Base-by-base conservation (phyloP, 2,888 invertebrate species). In the Yponomeuta malinellus region DNA sequence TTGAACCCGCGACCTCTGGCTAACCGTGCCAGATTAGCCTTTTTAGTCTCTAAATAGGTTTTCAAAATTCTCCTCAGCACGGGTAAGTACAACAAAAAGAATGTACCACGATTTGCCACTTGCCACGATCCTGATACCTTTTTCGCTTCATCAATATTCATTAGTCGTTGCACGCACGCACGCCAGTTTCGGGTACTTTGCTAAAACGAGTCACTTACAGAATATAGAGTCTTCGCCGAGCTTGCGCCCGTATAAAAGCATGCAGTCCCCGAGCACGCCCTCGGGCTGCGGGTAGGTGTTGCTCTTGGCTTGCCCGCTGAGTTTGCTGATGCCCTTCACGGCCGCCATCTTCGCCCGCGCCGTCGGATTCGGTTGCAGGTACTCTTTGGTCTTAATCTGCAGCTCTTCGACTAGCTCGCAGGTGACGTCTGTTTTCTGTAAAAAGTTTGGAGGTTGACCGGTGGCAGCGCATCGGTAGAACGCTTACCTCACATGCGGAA, bases 201-300 rank as follows among this genome's bases (percentile, higher is more conserved):
- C 37, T 43, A 43, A 43, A 43, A 8, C 43, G n/a, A 37, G 33
- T 6, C 71, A 86, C 91, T 93, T 91, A 95, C 98, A 97, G 88
- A 99, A 98, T 84, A 96, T 93, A 78, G 97, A 97, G 81, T 98
- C 98, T 78, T 99, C 98, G 74, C 99, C 99, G 75, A 99, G 94
- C 88, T 98, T 98, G 89, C 96, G 96, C 74, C 99, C 99, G 86
- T 98, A 98, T 78, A 95, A 95, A 76, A 97, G 93, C 98, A 99
- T 99, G 81, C 98, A 97, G 85, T 99, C 99, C 1, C 98, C 99
- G 59, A 99, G 94, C 64, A 97, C 96, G 70, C 99, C 99, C 90
- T 99, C 99, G 0, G 99, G 99, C 87, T 99, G 99, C 70, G 99
- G 99, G 90, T 99, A 99, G 67, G 98, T 97, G 83, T 97, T 97